phyloP scores from a whole-genome alignment of 2,888 invertebrate species.

The Eretmocerus hayati region DNA sequence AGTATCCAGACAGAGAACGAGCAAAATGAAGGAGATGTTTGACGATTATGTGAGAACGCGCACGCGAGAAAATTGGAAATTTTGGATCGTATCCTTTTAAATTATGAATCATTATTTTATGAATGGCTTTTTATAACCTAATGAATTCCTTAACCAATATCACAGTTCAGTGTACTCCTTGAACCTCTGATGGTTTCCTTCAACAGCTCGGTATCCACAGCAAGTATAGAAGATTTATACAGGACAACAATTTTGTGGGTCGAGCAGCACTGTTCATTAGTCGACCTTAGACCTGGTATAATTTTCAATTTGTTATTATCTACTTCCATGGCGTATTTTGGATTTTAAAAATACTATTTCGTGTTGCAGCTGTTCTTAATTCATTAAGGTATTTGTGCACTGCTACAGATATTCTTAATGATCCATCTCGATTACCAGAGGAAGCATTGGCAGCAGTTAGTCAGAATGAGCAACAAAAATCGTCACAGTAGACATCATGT shows the following conservation, averaged over 20 bases:
- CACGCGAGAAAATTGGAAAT: constrained; percentile 92
- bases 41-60: constrained; percentile 81
- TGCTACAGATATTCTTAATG: constrained; percentile 84
- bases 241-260: constrained; percentile 90
- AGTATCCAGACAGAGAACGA: constrained; percentile 80
- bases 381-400: constrained; percentile 85
- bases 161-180: constrained; percentile 85
- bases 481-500: constrained; percentile 32
- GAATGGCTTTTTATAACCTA: not conserved
- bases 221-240: constrained; percentile 84
- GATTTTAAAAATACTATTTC: constrained; percentile 12
- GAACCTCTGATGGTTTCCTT: constrained; percentile 85
- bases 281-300: constrained; percentile 85
- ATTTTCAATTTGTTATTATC: not conserved
- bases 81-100: constrained; percentile 92
- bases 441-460: constrained; percentile 76
- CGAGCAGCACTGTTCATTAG: constrained; percentile 92
- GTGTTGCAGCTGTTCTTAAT: constrained; percentile 78
- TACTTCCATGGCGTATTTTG: not conserved
- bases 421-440: constrained; percentile 80
- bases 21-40: constrained; percentile 89
- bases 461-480: constrained; percentile 36
- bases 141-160: constrained; percentile 25
- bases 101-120: too few species aligned
- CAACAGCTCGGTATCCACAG: constrained; percentile 85